Evolutionary conservation across 2,113 vertebrate genomes (phyloP).

Genomic region (Tupaia tana): DNA sequence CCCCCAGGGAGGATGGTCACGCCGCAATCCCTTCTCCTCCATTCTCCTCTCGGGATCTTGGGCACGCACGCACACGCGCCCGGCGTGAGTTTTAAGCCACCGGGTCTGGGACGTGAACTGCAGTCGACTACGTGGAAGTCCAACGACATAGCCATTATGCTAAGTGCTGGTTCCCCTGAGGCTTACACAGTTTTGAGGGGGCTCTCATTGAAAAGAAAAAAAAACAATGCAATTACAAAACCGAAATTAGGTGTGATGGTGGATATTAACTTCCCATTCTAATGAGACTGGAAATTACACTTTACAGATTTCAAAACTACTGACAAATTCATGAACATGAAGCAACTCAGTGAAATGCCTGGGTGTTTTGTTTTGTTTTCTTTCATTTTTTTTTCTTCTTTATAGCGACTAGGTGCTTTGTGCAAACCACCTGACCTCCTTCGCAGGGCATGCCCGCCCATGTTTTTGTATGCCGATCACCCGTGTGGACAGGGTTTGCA

Average conservation of each 20-base stretch:
- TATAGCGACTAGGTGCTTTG: no score
- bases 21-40: no score
- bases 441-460: rapidly evolving
- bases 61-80: no score
- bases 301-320: neutral
- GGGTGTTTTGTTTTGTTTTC: rapidly evolving
- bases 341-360: neutral
- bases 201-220: neutral
- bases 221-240: neutral
- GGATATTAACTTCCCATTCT: neutral
- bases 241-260: neutral
- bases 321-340: neutral
- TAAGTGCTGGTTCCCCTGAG: no score
- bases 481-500: neutral
- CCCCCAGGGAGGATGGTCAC: no score
- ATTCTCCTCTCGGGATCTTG: no score
- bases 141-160: no score
- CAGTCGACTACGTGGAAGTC: no score
- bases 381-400: no score
- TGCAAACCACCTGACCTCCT: rapidly evolving
- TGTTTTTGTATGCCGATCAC: neutral
- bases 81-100: no score
- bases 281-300: neutral
- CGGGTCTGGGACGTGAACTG: no score
- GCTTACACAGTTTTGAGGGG: no score